Percentiles rank a stretch among this genome's conserved stretches.
Evolutionary conservation across 2,113 vertebrate species (phyloP).

Genomic region (Panthera tigris): DNA sequence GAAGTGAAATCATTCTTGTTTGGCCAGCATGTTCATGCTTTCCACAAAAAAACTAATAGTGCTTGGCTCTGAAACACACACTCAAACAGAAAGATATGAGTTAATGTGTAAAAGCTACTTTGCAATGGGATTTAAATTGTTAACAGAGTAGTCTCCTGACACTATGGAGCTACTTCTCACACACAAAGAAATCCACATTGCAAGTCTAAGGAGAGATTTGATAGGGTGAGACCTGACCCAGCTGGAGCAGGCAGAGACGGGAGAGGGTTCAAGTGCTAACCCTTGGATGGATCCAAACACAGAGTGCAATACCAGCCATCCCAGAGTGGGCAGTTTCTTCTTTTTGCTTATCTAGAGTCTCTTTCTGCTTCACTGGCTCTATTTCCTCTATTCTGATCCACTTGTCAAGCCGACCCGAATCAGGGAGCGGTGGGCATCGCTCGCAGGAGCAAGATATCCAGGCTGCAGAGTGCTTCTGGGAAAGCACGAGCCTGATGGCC

Average conservation of each 20-base stretch:
- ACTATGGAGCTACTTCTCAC: not conserved
- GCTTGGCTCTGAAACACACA: slow-evolving; percentile 6
- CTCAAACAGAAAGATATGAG: not conserved
- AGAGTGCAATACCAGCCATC: not conserved
- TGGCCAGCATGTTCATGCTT: not conserved
- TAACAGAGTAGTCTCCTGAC: not conserved
- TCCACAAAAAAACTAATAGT: not conserved
- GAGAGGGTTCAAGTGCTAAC: not conserved
- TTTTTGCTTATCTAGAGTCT: not conserved
- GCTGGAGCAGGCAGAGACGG: not conserved
- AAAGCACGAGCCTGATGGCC: too few species aligned
- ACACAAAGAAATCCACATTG: fast-evolving
- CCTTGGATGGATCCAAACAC: not conserved
- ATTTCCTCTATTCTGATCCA: not conserved
- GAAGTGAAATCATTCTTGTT: not conserved
- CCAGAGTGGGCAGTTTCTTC: not conserved
- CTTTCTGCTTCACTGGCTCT: not conserved
- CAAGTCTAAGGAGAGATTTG: not conserved
- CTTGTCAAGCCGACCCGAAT: not conserved
- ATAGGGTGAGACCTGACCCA: not conserved
- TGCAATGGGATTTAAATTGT: not conserved
- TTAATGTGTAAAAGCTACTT: slow-evolving; percentile 2
- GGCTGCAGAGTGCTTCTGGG: too few species aligned
- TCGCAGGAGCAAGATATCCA: not conserved
- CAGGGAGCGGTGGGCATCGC: not conserved